Evolutionary conservation across 2,888 invertebrate genomes (phyloP).

Genomic region (Pollenia griseotomentosa): DNA sequence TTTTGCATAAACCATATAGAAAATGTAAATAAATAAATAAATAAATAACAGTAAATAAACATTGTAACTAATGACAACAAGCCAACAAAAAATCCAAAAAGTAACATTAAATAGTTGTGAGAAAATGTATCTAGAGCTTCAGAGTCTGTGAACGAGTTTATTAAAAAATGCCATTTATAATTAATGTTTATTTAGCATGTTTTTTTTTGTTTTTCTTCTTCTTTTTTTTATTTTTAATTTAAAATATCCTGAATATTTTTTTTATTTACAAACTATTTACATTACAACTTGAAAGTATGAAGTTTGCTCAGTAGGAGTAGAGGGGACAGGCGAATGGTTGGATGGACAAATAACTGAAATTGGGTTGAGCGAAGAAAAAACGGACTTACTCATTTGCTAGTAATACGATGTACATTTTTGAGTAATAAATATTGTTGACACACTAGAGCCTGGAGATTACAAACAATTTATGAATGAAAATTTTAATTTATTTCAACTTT

Average conservation of each 20-base stretch:
- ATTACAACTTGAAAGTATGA: conserved; percentile 7
- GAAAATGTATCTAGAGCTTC: conserved; percentile 36
- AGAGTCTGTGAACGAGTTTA: not conserved
- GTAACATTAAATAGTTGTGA: conserved; percentile 68
- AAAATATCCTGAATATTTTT: conserved; percentile 67
- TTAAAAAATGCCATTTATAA: conserved; percentile 57
- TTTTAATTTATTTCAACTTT: no score
- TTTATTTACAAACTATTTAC: conserved; percentile 46
- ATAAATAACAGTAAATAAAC: conserved; percentile 74
- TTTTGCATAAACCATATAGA: not conserved
- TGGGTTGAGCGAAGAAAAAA: conserved; percentile 17
- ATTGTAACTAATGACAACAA: conserved; percentile 74
- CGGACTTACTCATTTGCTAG: not conserved
- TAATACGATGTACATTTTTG: conserved; percentile 17
- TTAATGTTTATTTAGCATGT: conserved; percentile 71
- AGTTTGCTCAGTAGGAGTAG: not conserved
- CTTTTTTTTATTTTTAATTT: conserved; percentile 47
- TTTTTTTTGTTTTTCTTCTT: conserved; percentile 6
- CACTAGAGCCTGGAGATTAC: conserved; percentile 15
- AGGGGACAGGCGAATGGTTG: not conserved
- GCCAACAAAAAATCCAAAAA: conserved; percentile 36
- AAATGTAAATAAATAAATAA: conserved; percentile 41
- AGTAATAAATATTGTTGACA: not conserved
- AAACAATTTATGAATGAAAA: no score
- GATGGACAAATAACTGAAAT: not conserved